Percentiles rank a stretch among this genome's conserved stretches.
phyloP scores from a whole-genome alignment of 2,113 vertebrate genomes.

The Galbula dea region DNA sequence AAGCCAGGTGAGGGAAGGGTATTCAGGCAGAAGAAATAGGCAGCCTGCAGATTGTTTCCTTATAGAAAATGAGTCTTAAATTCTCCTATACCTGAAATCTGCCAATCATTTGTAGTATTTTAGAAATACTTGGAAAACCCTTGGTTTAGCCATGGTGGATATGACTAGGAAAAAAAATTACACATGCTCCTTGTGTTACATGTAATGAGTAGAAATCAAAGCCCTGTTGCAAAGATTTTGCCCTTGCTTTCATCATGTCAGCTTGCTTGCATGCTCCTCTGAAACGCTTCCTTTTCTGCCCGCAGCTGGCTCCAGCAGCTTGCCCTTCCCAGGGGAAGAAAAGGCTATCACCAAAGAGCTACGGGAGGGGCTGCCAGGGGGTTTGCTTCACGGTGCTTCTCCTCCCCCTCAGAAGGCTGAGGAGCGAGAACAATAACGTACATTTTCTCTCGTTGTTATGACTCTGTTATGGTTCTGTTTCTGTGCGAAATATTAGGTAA shows the following conservation, averaged over 20 bases:
- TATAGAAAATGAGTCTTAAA: neutral
- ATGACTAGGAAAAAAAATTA: neutral
- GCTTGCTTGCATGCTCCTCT: neutral
- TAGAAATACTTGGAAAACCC: neutral
- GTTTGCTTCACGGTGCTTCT: neutral
- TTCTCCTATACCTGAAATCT: neutral
- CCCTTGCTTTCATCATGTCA: neutral
- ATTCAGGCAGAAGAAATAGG: neutral
- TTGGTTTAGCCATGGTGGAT: neutral
- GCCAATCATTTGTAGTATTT: neutral
- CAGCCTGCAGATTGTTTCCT: neutral
- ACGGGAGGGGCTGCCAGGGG: no score
- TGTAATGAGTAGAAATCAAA: neutral
- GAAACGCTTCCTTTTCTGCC: neutral
- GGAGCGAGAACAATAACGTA: neutral
- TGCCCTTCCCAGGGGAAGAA: neutral
- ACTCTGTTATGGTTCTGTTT: neutral
- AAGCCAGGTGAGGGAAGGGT: neutral
- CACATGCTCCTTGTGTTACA: neutral
- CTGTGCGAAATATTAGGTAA: neutral
- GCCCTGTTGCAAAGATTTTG: neutral
- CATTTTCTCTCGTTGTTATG: neutral
- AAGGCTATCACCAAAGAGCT: neutral
- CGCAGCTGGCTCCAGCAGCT: neutral
- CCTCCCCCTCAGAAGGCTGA: neutral